Base-by-base conservation (phyloP, 1,140 invertebrate species). In the Papilio helenus region DNA sequence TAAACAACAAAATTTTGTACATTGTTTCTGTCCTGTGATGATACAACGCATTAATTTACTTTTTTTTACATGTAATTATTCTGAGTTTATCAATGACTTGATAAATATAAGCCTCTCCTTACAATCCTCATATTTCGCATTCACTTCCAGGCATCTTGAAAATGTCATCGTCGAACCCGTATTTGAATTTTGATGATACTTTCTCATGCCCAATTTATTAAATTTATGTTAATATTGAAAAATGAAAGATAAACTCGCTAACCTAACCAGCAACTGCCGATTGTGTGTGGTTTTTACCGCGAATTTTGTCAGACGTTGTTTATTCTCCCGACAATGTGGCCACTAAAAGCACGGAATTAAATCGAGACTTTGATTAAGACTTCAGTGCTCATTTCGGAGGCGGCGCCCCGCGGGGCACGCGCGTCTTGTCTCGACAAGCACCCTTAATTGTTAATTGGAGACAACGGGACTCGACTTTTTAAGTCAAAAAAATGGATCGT, bases 351-450 rank as follows among this genome's bases (percentile, higher is more conserved):
- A 42, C 16, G 55, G 76, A 74, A 74, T 74, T 74, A 74, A 74
- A 74, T 42, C 77, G 49, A 73, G 58, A 76, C 74, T 49, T 74
- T 79, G 82, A 84, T 87, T 84, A 81, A 85, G 83, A 82, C 82
- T 61, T 84, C 82, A 82, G 51, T 79, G 82, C 80, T 79, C 49
- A 77, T 81, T 81, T 82, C 81, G 73, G 78, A 76, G 76, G 79
- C 79, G 26, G 71, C 79, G 42, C 73, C 81, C 83, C 81, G 77
- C 80, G 76, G 81, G 83, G 78, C 55, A 76, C 80, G 76, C 81
- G 79, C 82, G 81, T 82, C 76, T 79, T 79, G 51, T 68, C 71
- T 72, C 51, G 71, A 44, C 79, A 73, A 72, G 55, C 55, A 79
- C 80, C 23, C 80, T 72, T 80, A 79, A 82, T 80, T 80, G 72